Evolutionary conservation across 2,888 invertebrate genomes (phyloP).

Genomic region (Rutpela maculata): DNA sequence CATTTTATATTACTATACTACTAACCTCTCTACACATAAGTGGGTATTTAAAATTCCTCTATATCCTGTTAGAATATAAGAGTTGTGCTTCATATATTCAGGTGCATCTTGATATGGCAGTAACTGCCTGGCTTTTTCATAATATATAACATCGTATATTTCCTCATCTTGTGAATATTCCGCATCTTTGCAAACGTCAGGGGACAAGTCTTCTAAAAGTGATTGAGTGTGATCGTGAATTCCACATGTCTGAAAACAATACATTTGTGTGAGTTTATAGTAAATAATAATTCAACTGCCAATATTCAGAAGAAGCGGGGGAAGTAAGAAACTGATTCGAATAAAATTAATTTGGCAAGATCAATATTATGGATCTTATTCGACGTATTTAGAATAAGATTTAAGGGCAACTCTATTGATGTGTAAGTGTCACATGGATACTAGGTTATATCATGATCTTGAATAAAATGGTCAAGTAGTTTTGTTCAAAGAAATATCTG

Average conservation of each 20-base stretch:
- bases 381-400: too few relatives aligned
- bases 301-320: too few relatives aligned
- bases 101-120: slow-evolving; percentile 81
- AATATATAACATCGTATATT: slow-evolving; percentile 56
- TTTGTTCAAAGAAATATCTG: too few relatives aligned
- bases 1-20: too few relatives aligned
- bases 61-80: slow-evolving; percentile 90
- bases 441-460: too few relatives aligned
- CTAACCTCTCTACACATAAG: slow-evolving; percentile 90
- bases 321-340: too few relatives aligned
- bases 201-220: slow-evolving; percentile 58
- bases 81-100: slow-evolving; percentile 89
- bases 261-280: not conserved
- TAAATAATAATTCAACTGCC: too few relatives aligned
- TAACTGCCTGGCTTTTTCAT: slow-evolving; percentile 66
- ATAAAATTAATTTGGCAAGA: too few relatives aligned
- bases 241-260: slow-evolving; percentile 46
- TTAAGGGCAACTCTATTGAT: too few relatives aligned
- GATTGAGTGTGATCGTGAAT: slow-evolving; percentile 60
- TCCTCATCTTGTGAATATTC: slow-evolving; percentile 37
- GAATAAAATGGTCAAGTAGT: too few relatives aligned
- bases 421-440: too few relatives aligned
- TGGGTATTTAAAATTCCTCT: slow-evolving; percentile 88
- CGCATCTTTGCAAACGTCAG: slow-evolving; percentile 16
- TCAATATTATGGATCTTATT: too few relatives aligned